Conservation (phyloP, 2,797 vertebrate species). For the Phylloscopus collybita region DNA sequence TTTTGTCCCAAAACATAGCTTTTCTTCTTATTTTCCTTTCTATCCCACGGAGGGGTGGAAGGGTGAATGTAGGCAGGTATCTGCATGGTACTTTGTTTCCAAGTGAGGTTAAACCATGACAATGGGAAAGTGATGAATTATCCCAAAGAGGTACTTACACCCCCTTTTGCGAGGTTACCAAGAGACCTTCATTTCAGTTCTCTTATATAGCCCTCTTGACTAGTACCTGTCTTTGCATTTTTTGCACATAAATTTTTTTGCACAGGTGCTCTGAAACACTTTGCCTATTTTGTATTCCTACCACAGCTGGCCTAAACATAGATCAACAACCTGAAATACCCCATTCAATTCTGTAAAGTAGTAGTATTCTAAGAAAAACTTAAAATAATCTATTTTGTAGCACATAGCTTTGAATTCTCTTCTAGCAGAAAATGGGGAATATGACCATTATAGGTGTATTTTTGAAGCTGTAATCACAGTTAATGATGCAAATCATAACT, state of each 20-base stretch:
- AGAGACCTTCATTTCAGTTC: background rate
- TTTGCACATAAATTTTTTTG: background rate
- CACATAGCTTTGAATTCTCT: background rate
- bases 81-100: background rate
- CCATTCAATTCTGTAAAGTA: background rate
- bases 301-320: background rate
- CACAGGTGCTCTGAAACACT: background rate
- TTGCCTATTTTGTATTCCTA: background rate
- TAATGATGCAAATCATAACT: slow-evolving; percentile 25
- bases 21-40: background rate
- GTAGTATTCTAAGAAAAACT: background rate
- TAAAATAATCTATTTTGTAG: background rate
- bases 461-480: background rate
- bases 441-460: background rate
- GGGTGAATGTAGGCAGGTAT: background rate
- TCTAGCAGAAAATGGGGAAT: background rate
- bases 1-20: background rate
- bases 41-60: background rate
- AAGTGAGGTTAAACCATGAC: background rate
- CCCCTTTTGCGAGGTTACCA: background rate
- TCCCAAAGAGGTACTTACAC: background rate
- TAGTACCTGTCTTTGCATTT: background rate
- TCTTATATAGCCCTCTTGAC: background rate
- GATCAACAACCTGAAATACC: background rate
- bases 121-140: background rate